Evolutionary conservation across 2,797 vertebrate genomes (phyloP).

Genomic region (Diceros bicornis): DNA sequence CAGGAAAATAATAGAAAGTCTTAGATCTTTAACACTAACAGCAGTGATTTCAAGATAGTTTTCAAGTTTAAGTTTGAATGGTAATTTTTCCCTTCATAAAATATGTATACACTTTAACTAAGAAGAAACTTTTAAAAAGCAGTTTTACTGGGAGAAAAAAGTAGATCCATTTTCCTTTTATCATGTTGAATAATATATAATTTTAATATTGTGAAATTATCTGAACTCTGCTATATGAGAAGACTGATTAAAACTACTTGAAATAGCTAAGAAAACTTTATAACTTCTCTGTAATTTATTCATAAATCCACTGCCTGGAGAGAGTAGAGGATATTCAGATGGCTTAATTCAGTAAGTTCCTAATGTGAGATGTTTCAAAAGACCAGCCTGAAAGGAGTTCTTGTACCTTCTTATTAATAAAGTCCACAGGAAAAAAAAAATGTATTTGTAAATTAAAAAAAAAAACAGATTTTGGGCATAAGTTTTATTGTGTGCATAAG

Average conservation of each 20-base stretch:
- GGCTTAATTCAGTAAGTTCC: neutral
- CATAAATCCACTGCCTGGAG: neutral
- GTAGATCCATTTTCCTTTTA: neutral
- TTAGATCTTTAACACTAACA: neutral
- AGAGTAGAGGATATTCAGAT: neutral
- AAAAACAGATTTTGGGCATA: neutral
- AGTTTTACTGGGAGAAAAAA: neutral
- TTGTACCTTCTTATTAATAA: neutral
- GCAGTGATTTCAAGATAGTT: neutral
- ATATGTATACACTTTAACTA: neutral
- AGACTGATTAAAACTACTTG: neutral
- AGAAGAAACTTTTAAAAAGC: neutral
- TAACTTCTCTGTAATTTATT: neutral
- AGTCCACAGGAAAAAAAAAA: neutral
- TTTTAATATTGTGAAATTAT: constrained; percentile 23
- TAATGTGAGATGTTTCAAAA: neutral
- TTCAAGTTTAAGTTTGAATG: neutral
- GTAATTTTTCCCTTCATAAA: neutral
- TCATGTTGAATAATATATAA: neutral
- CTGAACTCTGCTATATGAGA: neutral
- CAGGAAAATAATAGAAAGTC: neutral
- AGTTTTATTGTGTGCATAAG: neutral
- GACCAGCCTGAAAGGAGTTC: neutral
- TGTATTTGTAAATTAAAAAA: neutral
- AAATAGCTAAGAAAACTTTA: neutral